Base-by-base conservation (phyloP, 2,113 vertebrate species). In the Fulica atra region DNA sequence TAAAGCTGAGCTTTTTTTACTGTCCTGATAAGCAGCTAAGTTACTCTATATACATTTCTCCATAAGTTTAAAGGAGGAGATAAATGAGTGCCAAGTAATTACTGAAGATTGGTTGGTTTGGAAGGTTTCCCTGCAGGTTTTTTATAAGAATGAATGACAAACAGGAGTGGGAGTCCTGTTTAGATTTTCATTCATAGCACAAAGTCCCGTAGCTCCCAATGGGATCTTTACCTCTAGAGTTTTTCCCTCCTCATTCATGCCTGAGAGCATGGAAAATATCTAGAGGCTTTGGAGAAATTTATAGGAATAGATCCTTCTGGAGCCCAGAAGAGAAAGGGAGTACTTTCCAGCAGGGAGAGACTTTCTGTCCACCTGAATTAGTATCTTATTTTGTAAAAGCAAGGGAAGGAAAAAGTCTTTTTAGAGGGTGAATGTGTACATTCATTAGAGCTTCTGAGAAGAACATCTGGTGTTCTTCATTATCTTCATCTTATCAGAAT, bases 141-240 rank as follows among this genome's bases (percentile, higher is more conserved):
- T 83, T 83, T 77, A 13, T 46, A 63, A 36, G 25, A 35, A 9
- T 7, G 16, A 26, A 7, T 17, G 40, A 44, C 18, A 54, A 86
- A 72, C 31, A 46, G 29, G 65, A 76, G 18, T 51, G 15, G 16
- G 3, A 66, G 28, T 81, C 40, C n/a, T 54, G 50, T 60, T 90
- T 59, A 54, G 28, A 38, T 57, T 77, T 21, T 69, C 18, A 20
- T 23, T 36, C 2, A 7, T 18, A 40, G 14, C 44, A 40, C 31
- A 25, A 35, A 48, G 44, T 50, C 36, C 14, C 4, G 68, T 85
- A 6, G n/a, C 46, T 92, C 9, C 2, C 5, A 44, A 16, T 16
- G 8, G 29, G 23, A 46, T 54, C 21, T 54, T 18, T 83, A 6
- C 1, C 0, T 38, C 28, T 18, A 69, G 48, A 1, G 0, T 3